Percentiles rank a stretch among this genome's conserved stretches.
These are phyloP conservation scores for Mohoua ochrocephala DNA, from an alignment of 2,113 vertebrate genomes.

Conservation along the genomic window DNA sequence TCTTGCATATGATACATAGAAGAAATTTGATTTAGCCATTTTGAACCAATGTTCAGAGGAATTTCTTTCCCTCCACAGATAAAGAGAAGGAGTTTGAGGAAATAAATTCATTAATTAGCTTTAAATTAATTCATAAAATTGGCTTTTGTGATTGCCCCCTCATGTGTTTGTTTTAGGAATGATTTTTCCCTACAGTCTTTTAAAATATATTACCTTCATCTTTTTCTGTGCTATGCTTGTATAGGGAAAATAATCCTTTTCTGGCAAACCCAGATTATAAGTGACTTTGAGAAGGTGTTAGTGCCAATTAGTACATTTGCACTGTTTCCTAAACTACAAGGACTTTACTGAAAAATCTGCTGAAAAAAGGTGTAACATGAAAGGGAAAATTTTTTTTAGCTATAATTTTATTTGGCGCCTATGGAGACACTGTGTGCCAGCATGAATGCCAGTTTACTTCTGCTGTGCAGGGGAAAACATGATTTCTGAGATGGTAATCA, in stretches of 20 bases:
- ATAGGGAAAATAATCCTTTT: neutral
- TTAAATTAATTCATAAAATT: no score
- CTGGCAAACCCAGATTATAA: neutral
- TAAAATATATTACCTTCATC: neutral
- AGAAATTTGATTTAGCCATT: neutral
- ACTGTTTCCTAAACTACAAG: neutral
- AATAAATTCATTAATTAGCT: neutral
- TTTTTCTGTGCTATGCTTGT: neutral
- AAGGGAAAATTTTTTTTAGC: neutral
- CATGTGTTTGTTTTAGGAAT: neutral
- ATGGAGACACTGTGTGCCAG: neutral
- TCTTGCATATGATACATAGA: neutral
- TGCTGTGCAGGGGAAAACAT: neutral
- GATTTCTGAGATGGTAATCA: neutral
- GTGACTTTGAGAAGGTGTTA: neutral
- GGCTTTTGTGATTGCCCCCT: neutral
- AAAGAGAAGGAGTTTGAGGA: neutral
- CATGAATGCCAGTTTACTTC: neutral
- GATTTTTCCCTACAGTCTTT: neutral
- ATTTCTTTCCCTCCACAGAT: neutral
- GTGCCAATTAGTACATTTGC: neutral
- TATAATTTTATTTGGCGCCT: neutral
- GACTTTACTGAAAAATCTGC: neutral
- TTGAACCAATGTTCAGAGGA: neutral
- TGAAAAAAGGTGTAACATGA: neutral